Conservation (phyloP, 2,797 vertebrate species). For the Helarctos malayanus region DNA sequence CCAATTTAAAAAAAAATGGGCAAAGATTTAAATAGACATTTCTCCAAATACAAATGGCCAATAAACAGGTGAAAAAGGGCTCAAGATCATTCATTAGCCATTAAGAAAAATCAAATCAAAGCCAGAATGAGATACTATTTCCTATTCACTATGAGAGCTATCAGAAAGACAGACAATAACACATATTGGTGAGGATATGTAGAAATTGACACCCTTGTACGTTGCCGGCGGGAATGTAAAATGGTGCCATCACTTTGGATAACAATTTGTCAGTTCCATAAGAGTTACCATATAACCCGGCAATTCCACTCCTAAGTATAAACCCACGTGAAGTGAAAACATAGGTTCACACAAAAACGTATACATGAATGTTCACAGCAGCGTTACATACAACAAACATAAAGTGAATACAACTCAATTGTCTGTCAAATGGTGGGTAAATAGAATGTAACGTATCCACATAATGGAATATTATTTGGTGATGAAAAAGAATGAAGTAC, state of each 20-base stretch:
- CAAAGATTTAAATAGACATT: not conserved
- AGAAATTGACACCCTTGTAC: not conserved
- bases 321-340: constrained; percentile 23
- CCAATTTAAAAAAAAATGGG: not conserved
- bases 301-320: not conserved
- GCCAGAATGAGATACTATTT: not conserved
- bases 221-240: not conserved
- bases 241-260: not conserved
- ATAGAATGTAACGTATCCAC: not conserved
- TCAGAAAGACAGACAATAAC: not conserved
- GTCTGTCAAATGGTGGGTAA: not conserved
- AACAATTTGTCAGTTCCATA: not conserved
- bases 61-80: not conserved
- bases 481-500: not conserved
- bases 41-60: not conserved
- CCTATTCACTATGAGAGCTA: not conserved
- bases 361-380: not conserved
- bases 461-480: not conserved
- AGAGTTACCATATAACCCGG: not conserved
- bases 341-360: not conserved
- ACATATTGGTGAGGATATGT: not conserved
- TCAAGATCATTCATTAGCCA: not conserved
- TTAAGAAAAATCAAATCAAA: constrained; percentile 21
- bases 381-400: not conserved
- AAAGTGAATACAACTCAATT: constrained; percentile 16